phyloP scores from a whole-genome alignment of 35 echinoderm and acorn worm genomes.

The Eucidaris tribuloides region DNA sequence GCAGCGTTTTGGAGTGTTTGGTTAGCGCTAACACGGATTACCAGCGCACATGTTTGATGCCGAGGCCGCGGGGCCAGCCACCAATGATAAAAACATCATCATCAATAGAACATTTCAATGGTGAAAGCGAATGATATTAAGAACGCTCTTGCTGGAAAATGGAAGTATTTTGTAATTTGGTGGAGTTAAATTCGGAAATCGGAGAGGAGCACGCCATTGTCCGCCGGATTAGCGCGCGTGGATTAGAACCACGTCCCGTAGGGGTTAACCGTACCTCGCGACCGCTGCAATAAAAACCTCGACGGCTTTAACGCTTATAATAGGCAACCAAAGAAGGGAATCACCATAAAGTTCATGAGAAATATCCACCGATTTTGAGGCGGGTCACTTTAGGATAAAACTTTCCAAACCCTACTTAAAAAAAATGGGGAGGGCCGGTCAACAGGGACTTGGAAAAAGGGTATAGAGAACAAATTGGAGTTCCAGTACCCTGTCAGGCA shows the following conservation, averaged over 20 bases:
- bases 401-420: background rate
- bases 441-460: background rate
- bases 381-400: slow-evolving; percentile 26
- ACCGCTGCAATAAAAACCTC: slow-evolving; percentile 12
- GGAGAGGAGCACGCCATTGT: slow-evolving; percentile 17
- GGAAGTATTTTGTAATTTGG: slow-evolving; percentile 33
- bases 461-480: background rate
- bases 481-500: no score
- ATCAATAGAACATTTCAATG: background rate
- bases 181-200: slow-evolving; percentile 31
- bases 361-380: background rate
- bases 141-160: slow-evolving; percentile 6
- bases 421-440: background rate
- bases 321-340: background rate
- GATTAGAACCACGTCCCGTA: slow-evolving; percentile 21
- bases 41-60: background rate
- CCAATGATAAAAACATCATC: slow-evolving; percentile 14
- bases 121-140: background rate
- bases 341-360: background rate
- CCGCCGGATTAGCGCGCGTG: background rate
- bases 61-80: background rate
- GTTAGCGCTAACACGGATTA: slow-evolving; percentile 24
- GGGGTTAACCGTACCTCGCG: background rate
- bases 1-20: slow-evolving; percentile 9
- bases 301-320: background rate